phyloP scores from a whole-genome alignment of 2,888 invertebrate genomes.

The Zonitis immaculata region DNA sequence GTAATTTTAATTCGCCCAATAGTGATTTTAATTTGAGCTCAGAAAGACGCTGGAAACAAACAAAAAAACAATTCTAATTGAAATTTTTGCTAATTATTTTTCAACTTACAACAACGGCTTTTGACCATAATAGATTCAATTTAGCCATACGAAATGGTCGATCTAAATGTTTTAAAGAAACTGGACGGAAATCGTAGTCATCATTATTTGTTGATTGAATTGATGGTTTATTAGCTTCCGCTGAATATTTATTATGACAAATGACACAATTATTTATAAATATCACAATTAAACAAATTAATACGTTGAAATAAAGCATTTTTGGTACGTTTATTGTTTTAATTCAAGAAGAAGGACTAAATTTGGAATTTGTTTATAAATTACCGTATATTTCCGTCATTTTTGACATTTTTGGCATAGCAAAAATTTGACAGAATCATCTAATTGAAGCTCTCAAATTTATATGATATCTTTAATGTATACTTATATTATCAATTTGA shows the following conservation, averaged over 20 bases:
- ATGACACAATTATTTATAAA: not conserved
- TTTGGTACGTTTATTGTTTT: not conserved
- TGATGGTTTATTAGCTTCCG: conserved; percentile 52
- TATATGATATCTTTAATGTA: too few species aligned
- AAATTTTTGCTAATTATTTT: conserved; percentile 1
- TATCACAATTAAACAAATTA: not conserved
- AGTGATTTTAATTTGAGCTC: conserved; percentile 80
- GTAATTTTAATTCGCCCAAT: conserved; percentile 83
- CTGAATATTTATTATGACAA: conserved; percentile 61
- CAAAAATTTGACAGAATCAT: not conserved
- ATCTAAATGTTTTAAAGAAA: conserved; percentile 63
- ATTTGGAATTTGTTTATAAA: not conserved
- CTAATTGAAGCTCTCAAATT: not conserved
- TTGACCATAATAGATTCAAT: conserved; percentile 82
- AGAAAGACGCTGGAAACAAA: conserved; percentile 63
- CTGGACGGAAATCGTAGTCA: conserved; percentile 38
- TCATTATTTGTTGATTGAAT: conserved; percentile 43
- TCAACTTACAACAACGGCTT: conserved; percentile 77
- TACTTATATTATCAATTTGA: too few species aligned
- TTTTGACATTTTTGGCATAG: not conserved
- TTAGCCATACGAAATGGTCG: conserved; percentile 89
- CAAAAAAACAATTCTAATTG: not conserved
- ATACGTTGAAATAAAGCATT: not conserved
- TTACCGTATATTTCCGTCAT: not conserved
- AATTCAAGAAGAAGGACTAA: not conserved